Base-by-base conservation (phyloP, 2,888 invertebrate genomes). In the Macrophya alboannulata region DNA sequence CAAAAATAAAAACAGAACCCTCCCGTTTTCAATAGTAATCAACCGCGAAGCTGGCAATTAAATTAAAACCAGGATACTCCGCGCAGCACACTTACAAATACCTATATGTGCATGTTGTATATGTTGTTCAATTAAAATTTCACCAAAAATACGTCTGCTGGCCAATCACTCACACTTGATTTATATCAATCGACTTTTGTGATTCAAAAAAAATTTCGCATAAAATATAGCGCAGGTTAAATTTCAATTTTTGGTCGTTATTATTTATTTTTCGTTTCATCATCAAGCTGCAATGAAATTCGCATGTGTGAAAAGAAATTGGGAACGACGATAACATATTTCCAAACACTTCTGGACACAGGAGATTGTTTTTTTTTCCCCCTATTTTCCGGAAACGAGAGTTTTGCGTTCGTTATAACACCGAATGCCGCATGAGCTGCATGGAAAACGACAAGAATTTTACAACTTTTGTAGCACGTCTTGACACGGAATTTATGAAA, bases 401-500 rank as follows among this genome's bases (percentile, higher is more conserved):
- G 45, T 72, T 45, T 43, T 21, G 72, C 72, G 43, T 72, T 45
- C 4, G n/a, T 31, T 6, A 31, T n/a, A 43, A 12, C 45, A n/a
- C 21, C 21, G 43, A 21, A 45, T 15, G 72, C 10, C 8, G 10
- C 9, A 12, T 31, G 31, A 12, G 31, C 1, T 10, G 45, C 72
- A n/a, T 8, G 62, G 37, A 8, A 62, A 59, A 83, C 31, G 48
- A 83, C 40, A 48, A 68, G 68, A 83, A 83, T 83, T 83, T 83
- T 71, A 68, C 65, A 51, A 83, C 68, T 68, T 83, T 83, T 83
- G 55, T 68, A 68, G 25, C 83, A 83, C 83, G 83, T 65, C 71
- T 86, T 86, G 31, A 31, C 85, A 84, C 87, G 86, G 90, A 91
- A 91, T 91, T 91, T 91, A 91, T 91, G 90, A 91, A 91, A 91